Base-by-base conservation (phyloP, 2,797 vertebrate genomes). In the Cirrhinus mrigala region DNA sequence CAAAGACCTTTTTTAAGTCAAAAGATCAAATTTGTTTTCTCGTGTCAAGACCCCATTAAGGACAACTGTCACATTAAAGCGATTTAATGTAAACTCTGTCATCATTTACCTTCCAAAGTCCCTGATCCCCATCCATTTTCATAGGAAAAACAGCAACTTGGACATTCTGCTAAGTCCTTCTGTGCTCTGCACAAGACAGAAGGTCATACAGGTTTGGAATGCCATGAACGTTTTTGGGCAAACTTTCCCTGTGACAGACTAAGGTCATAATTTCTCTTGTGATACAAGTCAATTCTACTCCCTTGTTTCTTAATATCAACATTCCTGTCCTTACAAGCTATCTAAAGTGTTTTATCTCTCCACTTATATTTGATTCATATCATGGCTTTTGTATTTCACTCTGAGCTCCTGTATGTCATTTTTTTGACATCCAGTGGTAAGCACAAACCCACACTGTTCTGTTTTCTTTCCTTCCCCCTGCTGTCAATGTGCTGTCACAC, bases 401-500 rank as follows among this genome's bases (percentile, higher is more conserved):
- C 27, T 18, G 52, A 88, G 83, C 83, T 85, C 78, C 79, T 56
- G 78, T 85, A 79, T 85, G 84, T 87, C 85, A 86, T 79, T 85
- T 75, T 64, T 84, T 64, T 75, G 82, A 83, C 79, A 82, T 85
- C 82, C 27, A 75, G 71, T 60, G 82, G 82, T 79, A 88, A 85
- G 48, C 52, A 69, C 54, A 84, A 84, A 83, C 62, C 81, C 80
- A 83, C 74, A 79, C 22, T 8, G 22, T 75, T 80, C 79, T 83
- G 84, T 87, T 88, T 80, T 84, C 64, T 79, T 82, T 80, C 33
- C 64, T 85, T 83, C 18, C 83, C 46, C 69, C 64, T 71, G 83
- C 87, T 84, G 87, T 89, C 87, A 88, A 76, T 88, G 80, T 18
- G 79, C 76, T 85, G 88, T 87, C 90, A 89, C 77, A 85, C 82